Conservation (phyloP, 2,113 vertebrate genomes). For the Uropsilus gracilis region DNA sequence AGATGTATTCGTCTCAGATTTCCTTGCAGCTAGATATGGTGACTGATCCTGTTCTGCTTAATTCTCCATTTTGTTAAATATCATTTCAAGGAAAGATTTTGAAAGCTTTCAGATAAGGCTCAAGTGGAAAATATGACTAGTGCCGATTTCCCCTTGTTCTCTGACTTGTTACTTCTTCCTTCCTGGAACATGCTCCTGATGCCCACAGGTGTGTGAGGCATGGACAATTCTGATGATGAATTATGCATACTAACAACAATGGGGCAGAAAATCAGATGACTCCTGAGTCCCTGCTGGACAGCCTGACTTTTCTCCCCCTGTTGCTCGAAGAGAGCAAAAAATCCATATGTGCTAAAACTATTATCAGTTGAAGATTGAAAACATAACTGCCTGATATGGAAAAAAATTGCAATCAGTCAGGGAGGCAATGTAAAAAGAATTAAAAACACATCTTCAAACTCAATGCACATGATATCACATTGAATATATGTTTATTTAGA, state of each 20-base stretch:
- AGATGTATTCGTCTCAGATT: background rate
- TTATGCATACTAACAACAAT: background rate
- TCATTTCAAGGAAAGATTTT: background rate
- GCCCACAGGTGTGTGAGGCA: background rate
- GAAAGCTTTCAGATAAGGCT: background rate
- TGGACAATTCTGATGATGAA: background rate
- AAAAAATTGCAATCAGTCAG: slow-evolving; percentile 2
- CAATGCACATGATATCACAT: background rate
- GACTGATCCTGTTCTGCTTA: background rate
- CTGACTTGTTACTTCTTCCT: background rate
- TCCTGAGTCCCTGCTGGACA: background rate
- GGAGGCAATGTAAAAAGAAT: slow-evolving; percentile 3
- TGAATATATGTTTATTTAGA: background rate
- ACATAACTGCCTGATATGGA: background rate
- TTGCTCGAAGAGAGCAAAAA: background rate
- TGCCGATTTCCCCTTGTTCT: background rate
- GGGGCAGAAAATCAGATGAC: background rate
- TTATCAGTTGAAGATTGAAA: background rate
- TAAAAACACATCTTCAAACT: slow-evolving; percentile 24
- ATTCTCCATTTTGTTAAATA: background rate
- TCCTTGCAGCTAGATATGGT: background rate
- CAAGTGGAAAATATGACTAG: background rate
- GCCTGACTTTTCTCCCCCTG: background rate
- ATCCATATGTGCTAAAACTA: background rate
- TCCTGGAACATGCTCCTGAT: background rate